Evolutionary conservation across 2,888 invertebrate species (phyloP).

Genomic region (Ophonus ardosiacus): DNA sequence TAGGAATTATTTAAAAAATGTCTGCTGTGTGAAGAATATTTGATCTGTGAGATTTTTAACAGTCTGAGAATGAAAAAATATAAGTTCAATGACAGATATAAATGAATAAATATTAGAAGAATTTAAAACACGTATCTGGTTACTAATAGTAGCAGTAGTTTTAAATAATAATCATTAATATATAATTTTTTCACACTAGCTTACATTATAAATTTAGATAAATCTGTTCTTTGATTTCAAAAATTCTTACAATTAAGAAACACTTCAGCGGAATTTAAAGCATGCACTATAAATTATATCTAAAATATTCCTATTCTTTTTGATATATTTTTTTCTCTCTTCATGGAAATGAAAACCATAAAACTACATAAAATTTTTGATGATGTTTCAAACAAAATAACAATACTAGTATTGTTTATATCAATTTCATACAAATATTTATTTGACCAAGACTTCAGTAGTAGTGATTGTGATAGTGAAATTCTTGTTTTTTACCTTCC

Average conservation of each 20-base stretch:
- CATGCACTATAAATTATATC: conserved; percentile 6
- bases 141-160: conserved; percentile 44
- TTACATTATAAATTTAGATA: conserved; percentile 21
- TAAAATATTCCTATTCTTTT: neutral
- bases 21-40: conserved; percentile 13
- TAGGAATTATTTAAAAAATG: conserved; percentile 28
- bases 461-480: too few species aligned
- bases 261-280: conserved; percentile 4
- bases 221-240: conserved; percentile 17
- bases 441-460: too few species aligned
- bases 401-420: too few species aligned
- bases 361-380: neutral
- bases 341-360: neutral
- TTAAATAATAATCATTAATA: conserved; percentile 12
- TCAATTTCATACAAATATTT: too few species aligned
- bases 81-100: conserved; percentile 20
- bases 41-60: conserved; percentile 18
- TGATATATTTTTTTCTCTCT: neutral
- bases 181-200: conserved; percentile 5
- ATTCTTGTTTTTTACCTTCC: too few species aligned
- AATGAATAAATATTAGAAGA: conserved; percentile 4
- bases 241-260: conserved; percentile 30
- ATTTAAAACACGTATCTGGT: conserved; percentile 36
- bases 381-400: neutral
- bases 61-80: neutral